phyloP scores from a whole-genome alignment of 2,888 invertebrate species.

The Camponotus fellah region DNA sequence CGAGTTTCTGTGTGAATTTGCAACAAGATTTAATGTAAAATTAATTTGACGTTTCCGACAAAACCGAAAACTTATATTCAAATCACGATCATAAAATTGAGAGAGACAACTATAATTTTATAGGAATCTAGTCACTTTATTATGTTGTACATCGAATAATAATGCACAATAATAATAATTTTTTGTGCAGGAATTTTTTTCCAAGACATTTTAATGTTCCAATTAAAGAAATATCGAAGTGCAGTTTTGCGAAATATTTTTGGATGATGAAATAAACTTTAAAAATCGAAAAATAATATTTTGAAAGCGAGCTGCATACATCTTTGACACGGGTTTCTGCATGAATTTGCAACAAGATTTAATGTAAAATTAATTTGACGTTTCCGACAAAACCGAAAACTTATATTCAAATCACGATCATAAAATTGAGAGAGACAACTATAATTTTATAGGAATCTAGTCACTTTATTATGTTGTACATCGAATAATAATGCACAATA shows the following conservation, averaged over 20 bases:
- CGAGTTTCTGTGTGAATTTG: background rate
- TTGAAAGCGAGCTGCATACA: background rate
- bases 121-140: background rate
- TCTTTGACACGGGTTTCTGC: background rate
- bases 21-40: background rate
- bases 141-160: background rate
- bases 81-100: background rate
- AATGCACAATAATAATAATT: background rate
- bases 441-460: background rate
- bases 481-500: background rate
- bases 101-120: background rate
- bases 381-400: background rate
- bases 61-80: background rate
- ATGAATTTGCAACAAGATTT: background rate
- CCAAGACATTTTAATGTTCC: background rate
- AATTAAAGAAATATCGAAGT: background rate
- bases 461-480: background rate
- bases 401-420: background rate
- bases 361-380: background rate
- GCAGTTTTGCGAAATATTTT: background rate
- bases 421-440: background rate
- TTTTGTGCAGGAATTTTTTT: background rate
- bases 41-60: conserved; percentile 13
- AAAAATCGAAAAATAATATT: background rate
- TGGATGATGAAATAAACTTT: background rate